Conservation (phyloP, 2,888 invertebrate species). For the Strigamia crassipes region DNA sequence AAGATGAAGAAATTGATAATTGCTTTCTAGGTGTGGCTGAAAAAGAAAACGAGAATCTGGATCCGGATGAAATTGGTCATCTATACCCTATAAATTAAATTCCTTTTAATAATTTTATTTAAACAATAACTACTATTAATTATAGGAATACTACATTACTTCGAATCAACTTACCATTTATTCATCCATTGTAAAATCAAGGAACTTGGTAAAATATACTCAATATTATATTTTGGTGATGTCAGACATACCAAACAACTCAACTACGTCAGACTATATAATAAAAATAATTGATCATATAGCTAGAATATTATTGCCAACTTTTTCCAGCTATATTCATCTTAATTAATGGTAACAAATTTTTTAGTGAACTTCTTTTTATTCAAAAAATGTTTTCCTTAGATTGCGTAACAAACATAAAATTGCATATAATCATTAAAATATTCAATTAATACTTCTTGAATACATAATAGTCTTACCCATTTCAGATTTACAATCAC, state of each 20-base stretch:
- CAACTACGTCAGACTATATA: neutral
- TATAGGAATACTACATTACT: neutral
- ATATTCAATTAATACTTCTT: no score
- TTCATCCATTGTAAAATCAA: slow-evolving; percentile 1
- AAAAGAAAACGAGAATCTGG: no score
- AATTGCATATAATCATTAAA: no score
- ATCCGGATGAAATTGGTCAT: no score
- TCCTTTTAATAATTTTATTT: neutral
- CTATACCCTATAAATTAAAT: no score
- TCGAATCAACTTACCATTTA: neutral
- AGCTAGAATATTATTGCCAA: neutral
- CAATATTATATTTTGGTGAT: no score
- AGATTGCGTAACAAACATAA: no score
- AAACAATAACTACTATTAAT: neutral
- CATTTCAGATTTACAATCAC: neutral
- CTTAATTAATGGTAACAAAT: neutral
- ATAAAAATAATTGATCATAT: neutral
- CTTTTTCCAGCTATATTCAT: neutral
- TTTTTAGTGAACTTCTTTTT: no score
- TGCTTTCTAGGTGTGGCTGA: no score
- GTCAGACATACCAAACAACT: neutral
- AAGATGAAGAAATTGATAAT: no score
- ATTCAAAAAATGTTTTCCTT: no score
- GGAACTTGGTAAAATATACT: no score
- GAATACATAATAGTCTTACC: neutral